phyloP scores from a whole-genome alignment of 2,113 vertebrate species.

The Cacatua alba region DNA sequence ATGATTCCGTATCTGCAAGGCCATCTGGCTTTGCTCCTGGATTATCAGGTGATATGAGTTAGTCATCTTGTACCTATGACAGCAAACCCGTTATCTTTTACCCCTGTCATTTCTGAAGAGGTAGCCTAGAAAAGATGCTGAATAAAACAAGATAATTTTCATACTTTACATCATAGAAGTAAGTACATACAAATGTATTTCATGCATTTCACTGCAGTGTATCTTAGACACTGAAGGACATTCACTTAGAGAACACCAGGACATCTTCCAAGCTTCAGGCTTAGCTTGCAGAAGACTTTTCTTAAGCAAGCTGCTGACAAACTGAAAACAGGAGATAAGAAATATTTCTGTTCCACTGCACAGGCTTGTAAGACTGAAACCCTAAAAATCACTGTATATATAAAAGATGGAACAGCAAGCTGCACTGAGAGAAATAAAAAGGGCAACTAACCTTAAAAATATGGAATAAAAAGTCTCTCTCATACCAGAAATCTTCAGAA shows the following conservation, averaged over 20 bases:
- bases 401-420: not conserved
- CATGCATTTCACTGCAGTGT: not conserved
- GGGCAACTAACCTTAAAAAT: conserved; percentile 42
- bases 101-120: not conserved
- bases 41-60: not conserved
- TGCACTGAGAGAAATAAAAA: conserved; percentile 44
- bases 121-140: not conserved
- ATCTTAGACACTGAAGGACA: not conserved
- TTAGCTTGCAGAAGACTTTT: conserved; percentile 23
- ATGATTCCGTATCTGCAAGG: conserved; percentile 3
- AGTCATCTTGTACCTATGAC: conserved; percentile 6
- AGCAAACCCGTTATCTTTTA: conserved; percentile 6
- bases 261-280: conserved; percentile 8
- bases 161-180: not conserved
- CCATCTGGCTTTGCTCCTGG: conserved; percentile 19
- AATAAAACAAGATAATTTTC: not conserved
- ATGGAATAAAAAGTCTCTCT: conserved; percentile 9
- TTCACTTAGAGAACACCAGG: not conserved
- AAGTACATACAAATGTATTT: not conserved
- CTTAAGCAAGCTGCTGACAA: not conserved
- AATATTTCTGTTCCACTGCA: conserved; percentile 31
- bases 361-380: not conserved
- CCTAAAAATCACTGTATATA: not conserved
- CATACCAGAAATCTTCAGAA: not conserved
- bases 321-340: conserved; percentile 22